Evolutionary conservation across 2,888 invertebrate species (phyloP).

Genomic region (Gandaritis pyraliata): DNA sequence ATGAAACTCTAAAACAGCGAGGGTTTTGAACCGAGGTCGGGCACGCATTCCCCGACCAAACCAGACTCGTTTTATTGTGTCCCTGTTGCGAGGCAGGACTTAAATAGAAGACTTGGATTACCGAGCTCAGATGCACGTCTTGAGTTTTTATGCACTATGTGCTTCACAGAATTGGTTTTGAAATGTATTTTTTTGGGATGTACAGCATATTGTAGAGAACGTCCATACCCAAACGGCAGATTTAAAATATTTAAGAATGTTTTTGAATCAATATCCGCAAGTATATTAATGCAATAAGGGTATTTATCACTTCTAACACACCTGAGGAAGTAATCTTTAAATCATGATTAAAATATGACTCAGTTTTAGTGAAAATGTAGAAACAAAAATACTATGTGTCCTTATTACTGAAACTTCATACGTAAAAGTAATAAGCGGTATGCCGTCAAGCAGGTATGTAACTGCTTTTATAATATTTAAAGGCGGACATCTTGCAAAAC

Average conservation of each 20-base stretch:
- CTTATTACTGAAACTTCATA: too few relatives aligned
- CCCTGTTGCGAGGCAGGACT: constrained; percentile 30
- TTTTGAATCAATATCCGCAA: too few relatives aligned
- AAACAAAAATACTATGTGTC: too few relatives aligned
- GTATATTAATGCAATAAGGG: too few relatives aligned
- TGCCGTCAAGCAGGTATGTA: background rate
- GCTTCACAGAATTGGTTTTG: constrained; percentile 16
- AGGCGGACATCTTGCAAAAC: constrained; percentile 19
- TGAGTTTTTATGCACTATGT: constrained; percentile 24
- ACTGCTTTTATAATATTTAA: constrained; percentile 15
- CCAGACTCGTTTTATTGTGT: constrained; percentile 32
- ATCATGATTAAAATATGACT: background rate
- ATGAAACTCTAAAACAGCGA: constrained; percentile 7
- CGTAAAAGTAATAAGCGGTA: background rate
- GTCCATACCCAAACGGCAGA: too few relatives aligned
- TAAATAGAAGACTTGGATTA: constrained; percentile 33
- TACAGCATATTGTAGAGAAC: too few relatives aligned
- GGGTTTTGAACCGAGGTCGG: constrained; percentile 23
- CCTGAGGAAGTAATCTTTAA: too few relatives aligned
- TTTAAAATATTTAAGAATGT: too few relatives aligned
- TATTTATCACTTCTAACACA: too few relatives aligned
- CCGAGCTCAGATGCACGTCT: constrained; percentile 22
- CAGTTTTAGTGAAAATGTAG: too few relatives aligned
- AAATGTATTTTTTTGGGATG: constrained; percentile 2
- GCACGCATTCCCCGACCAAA: constrained; percentile 26